Evolutionary conservation across 1,140 invertebrate genomes (phyloP).

Genomic region (Microplitis mediator): DNA sequence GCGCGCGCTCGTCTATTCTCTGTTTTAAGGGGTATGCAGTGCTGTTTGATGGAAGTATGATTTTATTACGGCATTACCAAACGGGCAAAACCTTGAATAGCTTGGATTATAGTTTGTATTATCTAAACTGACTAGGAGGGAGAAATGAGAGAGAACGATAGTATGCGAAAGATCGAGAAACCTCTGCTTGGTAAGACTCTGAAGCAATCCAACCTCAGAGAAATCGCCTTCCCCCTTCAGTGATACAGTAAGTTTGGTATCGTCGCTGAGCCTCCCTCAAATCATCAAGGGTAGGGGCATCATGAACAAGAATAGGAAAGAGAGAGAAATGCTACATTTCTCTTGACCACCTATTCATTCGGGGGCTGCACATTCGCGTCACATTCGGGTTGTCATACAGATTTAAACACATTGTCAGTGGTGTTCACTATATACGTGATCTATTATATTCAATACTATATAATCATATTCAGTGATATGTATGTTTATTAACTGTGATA

Average conservation of each 20-base stretch:
- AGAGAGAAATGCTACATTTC: conserved; percentile 4
- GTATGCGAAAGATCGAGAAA: conserved; percentile 12
- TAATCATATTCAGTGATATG: not conserved
- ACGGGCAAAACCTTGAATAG: conserved; percentile 60
- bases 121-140: conserved; percentile 50
- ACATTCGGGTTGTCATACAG: not conserved
- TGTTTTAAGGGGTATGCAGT: conserved; percentile 53
- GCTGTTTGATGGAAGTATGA: conserved; percentile 62
- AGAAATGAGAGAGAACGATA: conserved; percentile 29
- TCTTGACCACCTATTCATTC: conserved; percentile 22
- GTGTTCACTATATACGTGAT: conserved; percentile 3
- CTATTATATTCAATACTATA: not conserved
- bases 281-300: not conserved
- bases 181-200: not conserved
- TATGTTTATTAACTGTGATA: not conserved
- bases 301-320: not conserved
- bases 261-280: not conserved
- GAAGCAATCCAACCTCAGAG: conserved; percentile 9
- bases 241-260: not conserved
- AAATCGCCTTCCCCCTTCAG: not conserved
- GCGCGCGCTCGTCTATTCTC: conserved; percentile 24
- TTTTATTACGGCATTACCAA: conserved; percentile 64
- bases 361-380: conserved; percentile 14
- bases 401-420: conserved; percentile 1
- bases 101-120: conserved; percentile 61